Conservation (phyloP, 2,888 invertebrate species). For the Pseudanteris insignis region DNA sequence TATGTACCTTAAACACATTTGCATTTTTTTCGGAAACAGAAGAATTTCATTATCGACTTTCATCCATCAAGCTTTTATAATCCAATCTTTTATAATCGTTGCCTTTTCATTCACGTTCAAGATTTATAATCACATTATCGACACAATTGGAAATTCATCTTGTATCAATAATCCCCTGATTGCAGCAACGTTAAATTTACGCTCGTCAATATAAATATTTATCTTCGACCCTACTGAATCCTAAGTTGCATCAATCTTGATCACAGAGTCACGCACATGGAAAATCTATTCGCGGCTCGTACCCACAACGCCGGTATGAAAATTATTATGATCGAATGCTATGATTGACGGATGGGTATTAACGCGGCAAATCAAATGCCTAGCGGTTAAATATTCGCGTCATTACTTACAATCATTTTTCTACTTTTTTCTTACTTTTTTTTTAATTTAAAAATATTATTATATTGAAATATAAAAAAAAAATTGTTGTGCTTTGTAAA, state of each 20-base stretch:
- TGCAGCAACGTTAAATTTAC: conserved; percentile 56
- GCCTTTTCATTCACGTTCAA: conserved; percentile 17
- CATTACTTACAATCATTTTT: too few relatives aligned
- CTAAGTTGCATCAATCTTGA: conserved; percentile 61
- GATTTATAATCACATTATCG: conserved; percentile 23
- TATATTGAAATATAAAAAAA: too few relatives aligned
- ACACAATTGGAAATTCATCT: conserved; percentile 9
- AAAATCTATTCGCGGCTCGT: conserved; percentile 51
- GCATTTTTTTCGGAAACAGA: too few relatives aligned
- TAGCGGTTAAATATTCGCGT: too few relatives aligned
- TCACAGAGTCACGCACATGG: conserved; percentile 45
- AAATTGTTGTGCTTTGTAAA: too few relatives aligned
- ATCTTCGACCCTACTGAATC: conserved; percentile 52
- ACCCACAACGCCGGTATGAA: conserved; percentile 4
- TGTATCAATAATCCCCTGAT: conserved; percentile 46
- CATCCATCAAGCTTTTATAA: too few relatives aligned
- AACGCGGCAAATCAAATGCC: too few relatives aligned
- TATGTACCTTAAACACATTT: too few relatives aligned
- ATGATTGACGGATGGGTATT: conserved; percentile 25
- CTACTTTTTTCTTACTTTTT: too few relatives aligned
- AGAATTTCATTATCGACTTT: too few relatives aligned
- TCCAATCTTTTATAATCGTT: background rate
- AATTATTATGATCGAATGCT: conserved; percentile 54
- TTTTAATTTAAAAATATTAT: too few relatives aligned
- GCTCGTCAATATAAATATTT: conserved; percentile 62